Base-by-base conservation (phyloP, 1,140 invertebrate genomes). In the Bacillus rossius region DNA sequence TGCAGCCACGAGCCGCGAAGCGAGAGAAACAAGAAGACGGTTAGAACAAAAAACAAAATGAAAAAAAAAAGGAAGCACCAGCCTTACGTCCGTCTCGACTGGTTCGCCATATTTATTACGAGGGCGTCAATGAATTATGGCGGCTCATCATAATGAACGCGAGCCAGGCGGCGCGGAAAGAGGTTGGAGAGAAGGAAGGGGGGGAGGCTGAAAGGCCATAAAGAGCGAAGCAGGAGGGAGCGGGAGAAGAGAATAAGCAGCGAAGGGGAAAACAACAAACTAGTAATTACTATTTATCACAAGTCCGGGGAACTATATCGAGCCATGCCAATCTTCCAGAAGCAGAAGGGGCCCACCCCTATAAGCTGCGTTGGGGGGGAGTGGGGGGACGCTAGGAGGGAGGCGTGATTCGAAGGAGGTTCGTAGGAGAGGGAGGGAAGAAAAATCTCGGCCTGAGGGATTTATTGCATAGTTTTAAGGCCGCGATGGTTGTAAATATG, bases 391-490 rank as follows among this genome's bases (percentile, higher is more conserved):
- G 40, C 20, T 23, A 37, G 37, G 45, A 45, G 59, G 60, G 17
- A 38, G 14, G n/a, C 13, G 2, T n/a, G 51, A 19, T 37, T 3
- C 1, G 25, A 3, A 20, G 48, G 22, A 16, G 3, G 20, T 14
- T 7, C 25, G 22, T 41, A 37, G 43, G 51, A 54, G 17, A 40
- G 17, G 20, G n/a, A 22, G 42, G n/a, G 43, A 45, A 20, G 47
- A 57, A 57, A 57, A 57, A 64, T 66, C 64, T 61, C 64, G 60
- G 61, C 53, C 25, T 29, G 38, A 54, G 50, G 60, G 63, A 66
- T 66, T 66, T 66, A 66, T 66, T 64, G 64, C 64, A 63, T 66
- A 66, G 62, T 66, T 66, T 66, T 66, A 66, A 66, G 64, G 62
- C 64, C 60, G 60, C 49, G 59, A 61, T 59, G 64, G 54, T 64